Conservation (phyloP, 1,140 invertebrate genomes). For the Anastrepha obliqua region DNA sequence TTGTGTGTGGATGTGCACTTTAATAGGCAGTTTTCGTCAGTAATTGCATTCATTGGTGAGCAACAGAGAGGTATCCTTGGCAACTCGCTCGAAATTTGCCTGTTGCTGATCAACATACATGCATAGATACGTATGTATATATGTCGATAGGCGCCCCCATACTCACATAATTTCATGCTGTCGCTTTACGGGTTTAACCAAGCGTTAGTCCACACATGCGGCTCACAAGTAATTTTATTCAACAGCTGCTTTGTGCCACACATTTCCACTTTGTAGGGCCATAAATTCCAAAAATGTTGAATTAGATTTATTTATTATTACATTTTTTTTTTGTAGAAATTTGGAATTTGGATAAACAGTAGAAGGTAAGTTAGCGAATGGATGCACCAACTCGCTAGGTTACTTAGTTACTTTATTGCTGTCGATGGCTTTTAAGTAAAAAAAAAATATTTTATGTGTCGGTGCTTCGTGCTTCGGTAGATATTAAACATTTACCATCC, state of each 20-base stretch:
- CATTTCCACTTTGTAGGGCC: not conserved
- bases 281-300: not conserved
- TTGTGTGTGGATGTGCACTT: not conserved
- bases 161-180: not conserved
- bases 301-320: not conserved
- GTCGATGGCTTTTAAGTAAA: no score
- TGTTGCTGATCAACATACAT: not conserved
- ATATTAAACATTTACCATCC: no score
- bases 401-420: no score
- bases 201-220: conserved; percentile 4
- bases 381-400: no score
- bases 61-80: not conserved
- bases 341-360: no score
- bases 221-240: not conserved
- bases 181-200: not conserved
- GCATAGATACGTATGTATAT: not conserved
- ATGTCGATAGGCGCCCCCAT: not conserved
- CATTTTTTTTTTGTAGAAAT: no score
- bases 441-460: no score
- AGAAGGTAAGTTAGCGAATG: no score
- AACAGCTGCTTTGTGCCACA: not conserved
- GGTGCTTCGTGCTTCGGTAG: no score
- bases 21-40: not conserved
- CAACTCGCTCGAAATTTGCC: not conserved
- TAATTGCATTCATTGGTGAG: not conserved